A percentile compares a stretch with the other conserved stretches of the same genome.
These are phyloP conservation scores for Ursus arctos DNA, from an alignment of 2,113 vertebrate species.

Conservation along the genomic window DNA sequence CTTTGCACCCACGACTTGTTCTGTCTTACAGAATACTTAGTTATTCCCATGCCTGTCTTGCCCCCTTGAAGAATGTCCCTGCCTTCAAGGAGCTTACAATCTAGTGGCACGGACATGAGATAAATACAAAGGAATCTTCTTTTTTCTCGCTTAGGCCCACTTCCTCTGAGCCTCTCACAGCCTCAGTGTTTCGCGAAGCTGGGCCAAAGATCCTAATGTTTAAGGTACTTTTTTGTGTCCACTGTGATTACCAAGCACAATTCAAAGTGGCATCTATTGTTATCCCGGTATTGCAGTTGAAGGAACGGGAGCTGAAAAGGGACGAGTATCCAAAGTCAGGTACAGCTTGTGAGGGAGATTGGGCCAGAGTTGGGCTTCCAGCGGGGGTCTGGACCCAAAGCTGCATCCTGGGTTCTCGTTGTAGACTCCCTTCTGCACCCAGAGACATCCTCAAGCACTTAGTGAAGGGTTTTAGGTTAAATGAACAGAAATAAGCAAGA, in stretches of 20 bases:
- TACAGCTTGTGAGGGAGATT: background rate
- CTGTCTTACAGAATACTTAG: background rate
- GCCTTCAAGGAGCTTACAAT: background rate
- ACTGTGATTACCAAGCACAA: background rate
- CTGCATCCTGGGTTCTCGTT: background rate
- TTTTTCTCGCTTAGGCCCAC: background rate
- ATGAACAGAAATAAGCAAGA: background rate
- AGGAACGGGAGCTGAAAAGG: background rate
- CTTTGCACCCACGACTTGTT: background rate
- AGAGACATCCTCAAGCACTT: background rate
- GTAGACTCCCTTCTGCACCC: background rate
- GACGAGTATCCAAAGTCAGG: background rate
- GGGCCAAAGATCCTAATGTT: background rate
- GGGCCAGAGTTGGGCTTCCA: background rate
- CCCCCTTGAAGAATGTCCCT: no score
- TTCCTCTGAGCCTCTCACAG: background rate
- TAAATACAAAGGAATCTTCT: background rate
- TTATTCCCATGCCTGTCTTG: background rate
- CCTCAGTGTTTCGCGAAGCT: background rate
- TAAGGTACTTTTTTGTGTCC: background rate
- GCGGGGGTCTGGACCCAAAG: background rate
- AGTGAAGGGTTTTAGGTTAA: background rate
- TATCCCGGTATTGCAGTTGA: background rate
- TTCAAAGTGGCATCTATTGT: background rate
- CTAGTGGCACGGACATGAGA: background rate